Percentiles rank a stretch among this genome's conserved stretches.
Evolutionary conservation across 1,140 invertebrate genomes (phyloP).

Genomic region (Drosophila oshimai): DNA sequence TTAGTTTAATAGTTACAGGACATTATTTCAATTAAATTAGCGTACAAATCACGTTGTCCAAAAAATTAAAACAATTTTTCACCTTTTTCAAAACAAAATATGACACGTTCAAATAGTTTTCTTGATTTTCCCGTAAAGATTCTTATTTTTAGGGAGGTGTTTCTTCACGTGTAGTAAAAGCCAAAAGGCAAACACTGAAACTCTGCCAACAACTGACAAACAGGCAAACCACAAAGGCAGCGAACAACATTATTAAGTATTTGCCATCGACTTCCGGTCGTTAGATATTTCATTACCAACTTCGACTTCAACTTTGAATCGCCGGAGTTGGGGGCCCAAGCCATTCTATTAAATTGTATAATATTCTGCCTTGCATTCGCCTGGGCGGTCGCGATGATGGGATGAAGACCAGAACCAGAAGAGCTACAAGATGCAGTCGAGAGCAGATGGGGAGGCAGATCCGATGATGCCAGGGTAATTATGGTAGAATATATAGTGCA

Average conservation of each 20-base stretch:
- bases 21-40: too few species aligned
- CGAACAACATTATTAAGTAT: conserved; percentile 79
- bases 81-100: too few species aligned
- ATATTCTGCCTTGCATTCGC: conserved; percentile 21
- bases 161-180: conserved; percentile 16
- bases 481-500: conserved; percentile 31
- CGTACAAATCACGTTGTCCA: too few species aligned
- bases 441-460: conserved; percentile 19
- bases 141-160: background rate
- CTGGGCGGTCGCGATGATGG: conserved; percentile 18
- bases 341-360: conserved; percentile 56
- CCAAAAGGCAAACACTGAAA: conserved; percentile 32
- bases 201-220: conserved; percentile 20
- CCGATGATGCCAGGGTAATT: conserved; percentile 24
- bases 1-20: background rate
- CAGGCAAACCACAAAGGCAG: conserved; percentile 54
- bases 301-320: conserved; percentile 31
- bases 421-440: conserved; percentile 37
- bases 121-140: too few species aligned
- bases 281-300: conserved; percentile 81
- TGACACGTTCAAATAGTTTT: too few species aligned
- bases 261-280: conserved; percentile 80
- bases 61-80: too few species aligned
- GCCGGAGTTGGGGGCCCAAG: background rate
- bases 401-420: background rate